phyloP scores from a whole-genome alignment of 2,888 invertebrate genomes.

The Melitaea athalia region DNA sequence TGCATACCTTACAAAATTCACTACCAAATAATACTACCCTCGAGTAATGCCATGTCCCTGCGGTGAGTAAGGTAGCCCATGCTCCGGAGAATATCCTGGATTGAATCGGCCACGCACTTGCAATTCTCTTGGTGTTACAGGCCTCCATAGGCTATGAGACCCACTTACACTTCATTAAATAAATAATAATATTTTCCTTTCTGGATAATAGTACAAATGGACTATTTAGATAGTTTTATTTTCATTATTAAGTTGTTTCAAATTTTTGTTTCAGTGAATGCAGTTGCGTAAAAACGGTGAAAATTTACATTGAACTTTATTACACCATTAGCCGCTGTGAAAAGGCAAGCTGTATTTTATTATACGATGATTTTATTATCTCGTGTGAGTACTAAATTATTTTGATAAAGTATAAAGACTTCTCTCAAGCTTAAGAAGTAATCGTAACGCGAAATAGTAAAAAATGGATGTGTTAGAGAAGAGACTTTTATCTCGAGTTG shows the following conservation, averaged over 20 bases:
- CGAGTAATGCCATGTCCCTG: too few species aligned
- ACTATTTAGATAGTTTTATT: too few species aligned
- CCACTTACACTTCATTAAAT: too few species aligned
- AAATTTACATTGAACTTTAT: slow-evolving; percentile 51
- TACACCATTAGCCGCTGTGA: slow-evolving; percentile 68
- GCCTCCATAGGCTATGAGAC: too few species aligned
- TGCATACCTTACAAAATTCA: too few species aligned
- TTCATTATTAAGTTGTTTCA: background rate
- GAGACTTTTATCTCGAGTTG: slow-evolving; percentile 58
- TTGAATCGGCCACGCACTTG: too few species aligned
- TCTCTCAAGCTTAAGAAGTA: slow-evolving; percentile 70
- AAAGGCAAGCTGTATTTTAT: slow-evolving; percentile 72
- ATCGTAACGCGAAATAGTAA: slow-evolving; percentile 62
- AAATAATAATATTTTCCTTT: too few species aligned
- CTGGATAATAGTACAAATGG: too few species aligned
- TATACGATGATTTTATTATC: slow-evolving; percentile 58
- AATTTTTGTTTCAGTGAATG: slow-evolving; percentile 61
- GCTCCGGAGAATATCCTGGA: too few species aligned
- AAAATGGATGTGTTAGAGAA: slow-evolving; percentile 66
- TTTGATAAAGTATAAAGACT: slow-evolving; percentile 76
- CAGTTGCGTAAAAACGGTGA: slow-evolving; percentile 18
- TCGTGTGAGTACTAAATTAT: slow-evolving; percentile 80
- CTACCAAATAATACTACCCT: too few species aligned
- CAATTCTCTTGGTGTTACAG: too few species aligned
- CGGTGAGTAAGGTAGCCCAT: too few species aligned